Evolutionary conservation across 2,797 vertebrate genomes (phyloP).

Genomic region (Agapornis canus): DNA sequence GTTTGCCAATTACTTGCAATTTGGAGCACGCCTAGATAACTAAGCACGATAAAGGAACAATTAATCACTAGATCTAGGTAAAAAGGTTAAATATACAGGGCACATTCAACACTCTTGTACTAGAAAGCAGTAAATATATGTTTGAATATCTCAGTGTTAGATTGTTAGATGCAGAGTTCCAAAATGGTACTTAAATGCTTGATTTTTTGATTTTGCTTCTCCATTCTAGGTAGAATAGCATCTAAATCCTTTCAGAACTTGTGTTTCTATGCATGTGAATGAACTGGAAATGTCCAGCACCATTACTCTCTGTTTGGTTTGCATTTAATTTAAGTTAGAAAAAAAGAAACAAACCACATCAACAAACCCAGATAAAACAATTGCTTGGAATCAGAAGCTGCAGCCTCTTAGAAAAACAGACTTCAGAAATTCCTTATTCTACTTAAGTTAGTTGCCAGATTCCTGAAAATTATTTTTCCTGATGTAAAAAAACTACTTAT

Average conservation of each 20-base stretch:
- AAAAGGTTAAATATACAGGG: neutral
- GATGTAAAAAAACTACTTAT: neutral
- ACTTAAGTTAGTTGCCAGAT: neutral
- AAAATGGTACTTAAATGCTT: neutral
- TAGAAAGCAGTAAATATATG: neutral
- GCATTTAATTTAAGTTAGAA: neutral
- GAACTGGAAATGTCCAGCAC: neutral
- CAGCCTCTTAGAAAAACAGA: neutral
- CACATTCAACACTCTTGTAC: neutral
- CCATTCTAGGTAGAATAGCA: neutral
- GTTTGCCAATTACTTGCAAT: neutral
- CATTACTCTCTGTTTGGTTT: neutral
- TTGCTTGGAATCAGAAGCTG: neutral
- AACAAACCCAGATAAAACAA: neutral
- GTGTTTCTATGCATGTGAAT: accelerated
- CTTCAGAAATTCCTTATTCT: neutral
- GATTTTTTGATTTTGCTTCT: neutral
- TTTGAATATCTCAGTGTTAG: neutral
- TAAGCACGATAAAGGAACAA: neutral
- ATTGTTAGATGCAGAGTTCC: neutral
- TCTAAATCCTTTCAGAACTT: neutral
- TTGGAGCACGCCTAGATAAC: neutral
- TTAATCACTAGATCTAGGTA: neutral
- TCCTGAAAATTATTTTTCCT: neutral
- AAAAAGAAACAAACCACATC: neutral